Conservation (phyloP, 2,888 invertebrate species). For the Mesopsocus fuscifrons region DNA sequence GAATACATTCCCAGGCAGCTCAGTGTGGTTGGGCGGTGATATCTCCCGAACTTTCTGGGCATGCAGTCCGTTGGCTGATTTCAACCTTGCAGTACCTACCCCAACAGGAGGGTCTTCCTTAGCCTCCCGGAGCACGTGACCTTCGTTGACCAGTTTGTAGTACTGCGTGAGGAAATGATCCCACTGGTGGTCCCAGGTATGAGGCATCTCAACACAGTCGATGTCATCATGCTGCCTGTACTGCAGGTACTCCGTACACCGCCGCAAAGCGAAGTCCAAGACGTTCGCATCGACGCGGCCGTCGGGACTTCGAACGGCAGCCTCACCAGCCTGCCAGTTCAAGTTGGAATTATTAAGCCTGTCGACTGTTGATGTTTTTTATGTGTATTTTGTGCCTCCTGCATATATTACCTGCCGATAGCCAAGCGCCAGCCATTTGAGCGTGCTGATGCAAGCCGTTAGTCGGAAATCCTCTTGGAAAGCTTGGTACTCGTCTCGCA, state of each 20-base stretch:
- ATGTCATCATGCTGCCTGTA: conserved; percentile 38
- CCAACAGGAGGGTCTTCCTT: conserved; percentile 2
- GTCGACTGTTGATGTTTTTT: too few species aligned
- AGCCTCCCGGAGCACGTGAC: conserved; percentile 14
- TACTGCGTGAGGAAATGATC: conserved; percentile 60
- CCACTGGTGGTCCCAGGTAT: conserved; percentile 76
- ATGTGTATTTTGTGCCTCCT: too few species aligned
- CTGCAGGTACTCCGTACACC: conserved; percentile 41
- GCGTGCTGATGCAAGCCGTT: conserved; percentile 55
- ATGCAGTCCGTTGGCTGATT: too few species aligned
- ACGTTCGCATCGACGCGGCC: conserved; percentile 29
- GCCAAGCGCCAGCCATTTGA: conserved; percentile 51
- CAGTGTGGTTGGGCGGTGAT: too few species aligned
- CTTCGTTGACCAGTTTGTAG: conserved; percentile 33
- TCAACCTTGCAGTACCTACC: too few species aligned
- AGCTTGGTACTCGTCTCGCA: conserved; percentile 33
- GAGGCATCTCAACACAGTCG: conserved; percentile 35
- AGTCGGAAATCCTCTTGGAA: conserved; percentile 54
- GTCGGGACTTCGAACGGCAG: conserved; percentile 14
- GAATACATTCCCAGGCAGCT: background rate
- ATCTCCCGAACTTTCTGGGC: too few species aligned
- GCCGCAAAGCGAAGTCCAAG: conserved; percentile 48
- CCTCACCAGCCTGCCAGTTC: too few species aligned
- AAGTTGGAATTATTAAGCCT: too few species aligned
- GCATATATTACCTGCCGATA: too few species aligned